Evolutionary conservation across 2,797 vertebrate species (phyloP), one percentile per base, ranked within the genome.

Genomic region (Epinephelus malabaricus): DNA sequence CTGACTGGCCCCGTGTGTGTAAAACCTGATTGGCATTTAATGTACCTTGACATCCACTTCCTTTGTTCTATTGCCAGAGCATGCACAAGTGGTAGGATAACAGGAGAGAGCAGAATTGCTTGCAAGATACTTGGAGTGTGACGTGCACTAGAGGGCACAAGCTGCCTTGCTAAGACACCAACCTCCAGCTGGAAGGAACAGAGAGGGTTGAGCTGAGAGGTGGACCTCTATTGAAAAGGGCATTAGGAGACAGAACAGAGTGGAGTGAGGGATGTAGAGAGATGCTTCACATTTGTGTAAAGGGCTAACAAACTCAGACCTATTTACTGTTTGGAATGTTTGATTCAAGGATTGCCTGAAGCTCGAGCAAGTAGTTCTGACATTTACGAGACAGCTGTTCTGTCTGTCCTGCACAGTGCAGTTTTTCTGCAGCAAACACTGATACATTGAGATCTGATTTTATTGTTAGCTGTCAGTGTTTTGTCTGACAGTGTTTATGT

Each of bases 141-240:
- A 71, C 50, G 45, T 92, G 89, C 95, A 95, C 95, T 95, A 96
- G 95, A 95, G 95, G 95, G 96, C 95, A 95, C 91, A 94, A 95
- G 93, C 83, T 91, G 86, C 95, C 90, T 91, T 83, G 71, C 79
- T 90, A 90, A 91, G 54, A 90, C 64, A 23, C 69, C 43, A 64
- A 25, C 30, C 71, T 54, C 46, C 50, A 68, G 55, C 49, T 53
- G 51, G 72, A 71, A 72, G 63, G 73, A 80, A 56, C 53, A 59
- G 67, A 75, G 66, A 59, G 70, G 45, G 49, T 43, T n/a, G 70
- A 79, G 70, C 60, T 30, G 18, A 74, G 69, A 76, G 59, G 34
- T 34, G 43, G 62, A 54, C 51, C n/a, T 68, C 25, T 40, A 5
- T 64, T 78, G 38, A 60, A 40, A 69, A 66, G 60, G 34, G 15